Conservation (phyloP, 2,888 invertebrate species). For the Ceratothoa steindachneri region DNA sequence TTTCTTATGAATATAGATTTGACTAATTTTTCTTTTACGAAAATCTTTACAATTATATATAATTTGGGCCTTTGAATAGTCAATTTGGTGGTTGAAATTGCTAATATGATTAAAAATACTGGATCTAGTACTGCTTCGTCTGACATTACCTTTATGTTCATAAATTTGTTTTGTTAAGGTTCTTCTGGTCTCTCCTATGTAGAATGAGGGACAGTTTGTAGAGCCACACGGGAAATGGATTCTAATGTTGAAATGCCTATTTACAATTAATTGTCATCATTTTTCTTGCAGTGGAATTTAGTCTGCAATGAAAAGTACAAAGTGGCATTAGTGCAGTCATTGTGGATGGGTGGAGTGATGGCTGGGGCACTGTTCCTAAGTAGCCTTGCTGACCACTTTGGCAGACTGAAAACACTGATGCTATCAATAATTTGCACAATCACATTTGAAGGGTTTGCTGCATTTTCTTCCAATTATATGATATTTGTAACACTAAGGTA, state of each 20-base stretch:
- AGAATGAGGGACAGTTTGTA: not conserved
- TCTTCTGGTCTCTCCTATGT: too few relatives aligned
- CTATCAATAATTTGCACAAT: conserved; percentile 49
- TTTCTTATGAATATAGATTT: too few relatives aligned
- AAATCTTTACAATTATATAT: too few relatives aligned
- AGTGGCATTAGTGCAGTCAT: conserved; percentile 49
- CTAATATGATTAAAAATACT: too few relatives aligned
- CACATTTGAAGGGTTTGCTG: conserved; percentile 47
- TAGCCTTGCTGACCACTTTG: conserved; percentile 48
- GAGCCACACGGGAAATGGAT: not conserved
- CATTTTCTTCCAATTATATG: conserved; percentile 39
- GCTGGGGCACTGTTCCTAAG: conserved; percentile 50
- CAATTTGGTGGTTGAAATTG: too few relatives aligned
- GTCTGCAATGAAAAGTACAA: conserved; percentile 50
- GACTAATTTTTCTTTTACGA: too few relatives aligned
- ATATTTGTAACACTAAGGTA: conserved; percentile 44
- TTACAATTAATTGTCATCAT: not conserved
- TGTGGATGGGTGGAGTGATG: conserved; percentile 51
- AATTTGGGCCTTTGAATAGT: too few relatives aligned
- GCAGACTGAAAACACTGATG: conserved; percentile 48
- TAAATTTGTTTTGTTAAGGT: too few relatives aligned
- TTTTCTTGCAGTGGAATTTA: conserved; percentile 48
- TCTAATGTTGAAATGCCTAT: not conserved
- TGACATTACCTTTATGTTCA: too few relatives aligned
- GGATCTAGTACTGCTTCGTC: not conserved